These are phyloP conservation scores for Eolophus roseicapilla DNA, from an alignment of 2,113 vertebrate species.

Conservation along the genomic window DNA sequence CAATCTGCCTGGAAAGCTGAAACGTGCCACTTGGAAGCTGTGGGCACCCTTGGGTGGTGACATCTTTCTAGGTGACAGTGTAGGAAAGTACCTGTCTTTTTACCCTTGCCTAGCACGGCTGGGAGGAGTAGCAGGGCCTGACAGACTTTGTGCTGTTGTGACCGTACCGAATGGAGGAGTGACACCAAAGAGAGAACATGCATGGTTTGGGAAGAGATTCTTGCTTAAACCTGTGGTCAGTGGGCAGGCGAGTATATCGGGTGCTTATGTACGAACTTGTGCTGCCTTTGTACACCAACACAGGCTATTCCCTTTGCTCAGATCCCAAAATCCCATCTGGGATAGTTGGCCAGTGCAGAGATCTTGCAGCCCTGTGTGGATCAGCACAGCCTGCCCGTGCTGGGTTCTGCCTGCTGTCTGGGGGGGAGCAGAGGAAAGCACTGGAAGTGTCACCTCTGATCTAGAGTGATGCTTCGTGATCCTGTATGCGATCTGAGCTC, in stretches of 20 bases:
- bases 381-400: background rate
- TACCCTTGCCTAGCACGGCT: background rate
- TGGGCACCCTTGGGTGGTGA: background rate
- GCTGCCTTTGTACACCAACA: rapidly evolving
- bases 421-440: background rate
- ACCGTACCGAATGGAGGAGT: background rate
- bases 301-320: background rate
- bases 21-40: background rate
- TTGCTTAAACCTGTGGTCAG: background rate
- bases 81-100: conserved; percentile 47
- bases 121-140: background rate
- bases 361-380: background rate
- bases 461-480: background rate
- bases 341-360: background rate
- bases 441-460: background rate
- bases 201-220: background rate
- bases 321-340: rapidly evolving
- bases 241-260: background rate
- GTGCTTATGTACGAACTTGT: background rate
- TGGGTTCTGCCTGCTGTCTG: background rate
- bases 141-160: background rate
- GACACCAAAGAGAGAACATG: background rate
- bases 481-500: background rate
- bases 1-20: background rate
- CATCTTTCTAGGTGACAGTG: background rate